Base-by-base conservation (phyloP, 2,797 vertebrate species). In the Amblyopsis hoosieri region DNA sequence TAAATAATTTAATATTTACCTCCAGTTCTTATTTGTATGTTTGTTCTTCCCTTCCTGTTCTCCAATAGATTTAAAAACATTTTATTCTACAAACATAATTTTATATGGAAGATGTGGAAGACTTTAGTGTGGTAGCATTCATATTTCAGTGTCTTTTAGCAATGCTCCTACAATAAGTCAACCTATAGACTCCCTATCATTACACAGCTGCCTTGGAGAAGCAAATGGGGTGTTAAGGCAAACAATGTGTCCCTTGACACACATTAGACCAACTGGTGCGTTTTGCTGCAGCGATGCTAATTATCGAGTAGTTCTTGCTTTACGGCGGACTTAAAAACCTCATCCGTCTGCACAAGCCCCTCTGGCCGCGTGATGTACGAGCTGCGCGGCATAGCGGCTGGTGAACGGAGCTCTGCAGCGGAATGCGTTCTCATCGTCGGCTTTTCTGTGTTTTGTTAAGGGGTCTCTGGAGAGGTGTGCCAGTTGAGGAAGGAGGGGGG, bases 391-490 rank as follows among this genome's bases (percentile, higher is more conserved):
- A 59, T 82, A 71, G 79, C 74, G 77, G 68, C 72, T 72, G 75
- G 67, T 57, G 61, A 47, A 69, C 69, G 66, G 71, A 76, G 71
- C 57, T 54, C 48, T 65, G 66, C 58, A 48, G 62, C 75, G 76
- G 87, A 85, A 77, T 74, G 73, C 55, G 13, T 15, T 60, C 75
- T 76, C 76, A 75, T 83, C 60, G 64, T 87, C 52, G 68, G 67
- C 66, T 72, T 67, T 83, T 85, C 90, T 91, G 91, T 90, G 59
- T 91, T 91, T 86, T 67, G 88, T 90, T 91, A 90, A 78, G 81
- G 53, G 13, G 76, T 84, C 85, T 75, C 81, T 12, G 57, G 64
- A 77, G 82, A 85, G 82, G 83, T 88, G 92, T 87, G 78, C 45
- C 13, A 9, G 48, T 67, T 46, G 11, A 46, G 61, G 72, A 62